Conservation (phyloP, 2,888 invertebrate species). For the Teinopalpus imperialis region DNA sequence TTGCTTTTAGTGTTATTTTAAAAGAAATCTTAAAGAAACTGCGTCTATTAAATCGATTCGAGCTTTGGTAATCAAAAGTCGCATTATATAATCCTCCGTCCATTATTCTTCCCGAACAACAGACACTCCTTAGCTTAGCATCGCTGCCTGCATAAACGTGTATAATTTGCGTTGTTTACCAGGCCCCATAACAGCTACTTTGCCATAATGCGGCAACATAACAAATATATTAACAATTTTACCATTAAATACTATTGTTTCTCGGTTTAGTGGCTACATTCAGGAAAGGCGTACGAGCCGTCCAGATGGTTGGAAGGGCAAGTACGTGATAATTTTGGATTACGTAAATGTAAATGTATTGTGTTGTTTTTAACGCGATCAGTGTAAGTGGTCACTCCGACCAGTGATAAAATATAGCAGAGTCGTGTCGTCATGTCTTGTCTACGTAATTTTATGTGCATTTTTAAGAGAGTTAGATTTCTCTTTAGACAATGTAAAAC, state of each 20-base stretch:
- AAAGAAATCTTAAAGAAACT: neutral
- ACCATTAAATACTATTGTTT: slow-evolving; percentile 68
- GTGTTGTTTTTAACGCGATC: slow-evolving; percentile 64
- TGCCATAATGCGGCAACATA: slow-evolving; percentile 4
- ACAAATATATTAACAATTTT: slow-evolving; percentile 38
- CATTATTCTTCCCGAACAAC: slow-evolving; percentile 11
- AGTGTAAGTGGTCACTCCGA: slow-evolving; percentile 45
- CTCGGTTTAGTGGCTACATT: slow-evolving; percentile 97
- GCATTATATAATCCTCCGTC: slow-evolving; percentile 1
- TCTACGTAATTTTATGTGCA: slow-evolving; percentile 77
- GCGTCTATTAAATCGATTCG: slow-evolving; percentile 1
- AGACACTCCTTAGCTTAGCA: slow-evolving; percentile 59
- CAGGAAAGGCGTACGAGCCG: slow-evolving; percentile 99
- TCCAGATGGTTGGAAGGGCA: slow-evolving; percentile 99
- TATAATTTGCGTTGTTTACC: slow-evolving; percentile 8
- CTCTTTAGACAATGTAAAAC: slow-evolving; percentile 69
- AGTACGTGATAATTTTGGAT: slow-evolving; percentile 89
- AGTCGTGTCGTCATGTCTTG: slow-evolving; percentile 77
- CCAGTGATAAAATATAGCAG: slow-evolving; percentile 61
- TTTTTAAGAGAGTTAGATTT: slow-evolving; percentile 77
- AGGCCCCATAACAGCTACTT: neutral
- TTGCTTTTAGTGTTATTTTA: too few relatives aligned
- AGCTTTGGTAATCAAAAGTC: slow-evolving; percentile 49
- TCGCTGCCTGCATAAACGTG: slow-evolving; percentile 58
- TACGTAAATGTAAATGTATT: slow-evolving; percentile 70